phyloP scores from a whole-genome alignment of 2,113 vertebrate species.

The Anguilla rostrata region DNA sequence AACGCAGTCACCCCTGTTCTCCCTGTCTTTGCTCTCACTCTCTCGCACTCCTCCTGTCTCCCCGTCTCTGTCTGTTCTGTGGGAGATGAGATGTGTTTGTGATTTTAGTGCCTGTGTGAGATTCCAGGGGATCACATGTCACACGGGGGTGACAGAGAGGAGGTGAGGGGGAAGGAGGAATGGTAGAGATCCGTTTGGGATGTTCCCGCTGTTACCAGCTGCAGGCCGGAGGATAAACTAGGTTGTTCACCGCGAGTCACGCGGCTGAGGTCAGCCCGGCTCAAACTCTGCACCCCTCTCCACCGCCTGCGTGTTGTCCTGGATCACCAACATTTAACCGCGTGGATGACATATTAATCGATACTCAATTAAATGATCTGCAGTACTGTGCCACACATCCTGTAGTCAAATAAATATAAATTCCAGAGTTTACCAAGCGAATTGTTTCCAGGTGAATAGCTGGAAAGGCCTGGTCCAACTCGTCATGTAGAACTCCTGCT shows the following conservation, averaged over 20 bases:
- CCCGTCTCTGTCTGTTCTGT: conserved; percentile 35
- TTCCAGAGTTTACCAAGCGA: neutral
- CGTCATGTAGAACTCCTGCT: neutral
- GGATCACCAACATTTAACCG: neutral
- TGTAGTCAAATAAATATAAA: neutral
- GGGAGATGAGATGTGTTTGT: conserved; percentile 62
- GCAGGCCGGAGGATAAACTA: neutral
- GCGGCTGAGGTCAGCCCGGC: neutral
- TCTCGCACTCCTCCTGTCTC: conserved; percentile 20
- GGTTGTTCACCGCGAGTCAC: neutral
- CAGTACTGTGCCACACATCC: neutral
- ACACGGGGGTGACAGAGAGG: conserved; percentile 46
- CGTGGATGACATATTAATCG: neutral
- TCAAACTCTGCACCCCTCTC: neutral
- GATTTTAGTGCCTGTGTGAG: conserved; percentile 65
- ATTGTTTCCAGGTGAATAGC: neutral
- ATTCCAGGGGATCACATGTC: conserved; percentile 71
- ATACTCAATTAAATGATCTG: neutral
- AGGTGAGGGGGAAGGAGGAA: conserved; percentile 37
- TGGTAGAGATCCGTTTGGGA: conserved; percentile 43
- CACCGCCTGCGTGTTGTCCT: neutral
- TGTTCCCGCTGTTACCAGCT: conserved; percentile 54
- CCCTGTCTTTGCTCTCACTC: conserved; percentile 10
- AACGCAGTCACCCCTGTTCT: conserved; percentile 27
- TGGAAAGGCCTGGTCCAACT: neutral